Evolutionary conservation across 2,888 invertebrate species (phyloP).

Genomic region (Eristalinus aeneus): DNA sequence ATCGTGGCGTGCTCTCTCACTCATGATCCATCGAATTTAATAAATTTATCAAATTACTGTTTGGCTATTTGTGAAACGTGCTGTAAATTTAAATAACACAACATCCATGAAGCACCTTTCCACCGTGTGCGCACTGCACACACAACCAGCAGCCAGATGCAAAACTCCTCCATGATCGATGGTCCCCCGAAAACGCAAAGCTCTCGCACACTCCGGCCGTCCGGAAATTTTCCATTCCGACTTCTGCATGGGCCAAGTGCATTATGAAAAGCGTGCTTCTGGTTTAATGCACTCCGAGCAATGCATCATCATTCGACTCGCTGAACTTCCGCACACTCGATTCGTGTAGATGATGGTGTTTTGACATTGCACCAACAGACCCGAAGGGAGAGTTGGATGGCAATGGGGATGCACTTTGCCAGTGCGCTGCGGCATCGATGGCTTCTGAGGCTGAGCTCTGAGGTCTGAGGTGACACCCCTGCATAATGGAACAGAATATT

Average conservation of each 20-base stretch:
- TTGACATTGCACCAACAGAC: conserved; percentile 47
- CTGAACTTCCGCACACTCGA: conserved; percentile 69
- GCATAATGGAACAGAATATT: conserved; percentile 68
- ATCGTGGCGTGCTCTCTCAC: not conserved
- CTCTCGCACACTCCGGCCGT: conserved; percentile 9
- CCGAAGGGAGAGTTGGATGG: not conserved
- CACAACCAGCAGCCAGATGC: conserved; percentile 19
- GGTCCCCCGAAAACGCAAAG: conserved; percentile 44
- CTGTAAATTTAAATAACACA: conserved; percentile 73
- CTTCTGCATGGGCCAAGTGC: conserved; percentile 53
- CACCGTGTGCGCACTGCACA: not conserved
- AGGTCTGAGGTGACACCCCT: conserved; percentile 59
- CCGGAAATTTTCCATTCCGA: conserved; percentile 38
- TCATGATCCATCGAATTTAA: conserved; percentile 70
- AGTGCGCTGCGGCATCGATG: not conserved
- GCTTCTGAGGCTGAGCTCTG: conserved; percentile 23
- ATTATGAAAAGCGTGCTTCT: conserved; percentile 71
- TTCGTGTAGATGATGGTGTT: conserved; percentile 69
- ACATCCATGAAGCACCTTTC: conserved; percentile 43
- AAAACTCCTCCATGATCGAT: conserved; percentile 54
- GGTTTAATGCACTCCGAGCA: conserved; percentile 72
- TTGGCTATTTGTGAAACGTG: conserved; percentile 72
- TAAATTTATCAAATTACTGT: conserved; percentile 73
- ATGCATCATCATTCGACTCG: conserved; percentile 73
- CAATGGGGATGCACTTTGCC: conserved; percentile 56